A percentile compares a stretch with the other conserved stretches of the same genome.
Conservation (phyloP, 2,888 invertebrate species). For the Brachypalpus laphriformis region DNA sequence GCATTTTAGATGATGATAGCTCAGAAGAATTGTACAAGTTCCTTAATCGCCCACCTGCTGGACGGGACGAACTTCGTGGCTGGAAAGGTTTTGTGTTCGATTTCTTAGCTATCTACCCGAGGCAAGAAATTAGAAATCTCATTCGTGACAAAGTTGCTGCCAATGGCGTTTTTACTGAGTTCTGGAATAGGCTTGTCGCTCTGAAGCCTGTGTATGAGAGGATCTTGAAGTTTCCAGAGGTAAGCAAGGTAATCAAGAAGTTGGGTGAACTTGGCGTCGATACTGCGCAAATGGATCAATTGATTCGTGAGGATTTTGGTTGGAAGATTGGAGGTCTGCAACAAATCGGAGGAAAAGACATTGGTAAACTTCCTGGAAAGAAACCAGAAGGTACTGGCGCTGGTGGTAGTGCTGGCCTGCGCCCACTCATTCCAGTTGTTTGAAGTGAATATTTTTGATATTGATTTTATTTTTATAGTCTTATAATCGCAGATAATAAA, state of each 20-base stretch:
- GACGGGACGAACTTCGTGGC: constrained; percentile 77
- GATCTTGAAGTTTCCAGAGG: constrained; percentile 76
- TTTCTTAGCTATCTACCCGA: constrained; percentile 77
- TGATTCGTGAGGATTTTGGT: constrained; percentile 78
- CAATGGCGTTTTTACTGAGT: constrained; percentile 78
- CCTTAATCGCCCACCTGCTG: constrained; percentile 76
- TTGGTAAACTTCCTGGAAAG: neutral
- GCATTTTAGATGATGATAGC: constrained; percentile 74
- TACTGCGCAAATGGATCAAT: constrained; percentile 76
- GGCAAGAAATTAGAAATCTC: constrained; percentile 76
- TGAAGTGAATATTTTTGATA: neutral
- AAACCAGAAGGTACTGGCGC: neutral
- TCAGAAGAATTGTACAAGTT: constrained; percentile 75
- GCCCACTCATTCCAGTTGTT: neutral
- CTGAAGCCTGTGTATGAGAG: constrained; percentile 79
- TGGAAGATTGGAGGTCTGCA: constrained; percentile 75
- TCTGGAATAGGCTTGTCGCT: constrained; percentile 76
- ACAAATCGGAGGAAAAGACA: neutral
- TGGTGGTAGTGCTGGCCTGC: neutral
- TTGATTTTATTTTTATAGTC: neutral
- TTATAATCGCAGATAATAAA: constrained; percentile 24
- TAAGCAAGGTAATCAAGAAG: constrained; percentile 75
- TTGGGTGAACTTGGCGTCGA: constrained; percentile 78
- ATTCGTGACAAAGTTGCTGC: constrained; percentile 77
- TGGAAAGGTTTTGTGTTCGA: constrained; percentile 80